Base-by-base conservation (phyloP, 1,140 invertebrate species). In the Euura lappo region DNA sequence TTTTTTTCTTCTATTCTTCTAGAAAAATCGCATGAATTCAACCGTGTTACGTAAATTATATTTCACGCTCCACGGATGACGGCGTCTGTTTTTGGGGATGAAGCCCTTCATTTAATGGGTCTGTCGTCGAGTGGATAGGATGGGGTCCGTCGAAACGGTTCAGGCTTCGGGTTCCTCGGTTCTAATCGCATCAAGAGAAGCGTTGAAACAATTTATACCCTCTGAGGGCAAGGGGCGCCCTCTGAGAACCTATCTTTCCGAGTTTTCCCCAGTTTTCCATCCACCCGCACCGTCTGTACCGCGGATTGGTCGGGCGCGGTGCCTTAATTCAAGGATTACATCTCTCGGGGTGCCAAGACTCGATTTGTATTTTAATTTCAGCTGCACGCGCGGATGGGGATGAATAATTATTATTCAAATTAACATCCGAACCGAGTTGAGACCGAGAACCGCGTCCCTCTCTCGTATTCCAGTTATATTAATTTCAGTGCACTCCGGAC, bases 121-220 rank as follows among this genome's bases (percentile, higher is more conserved):
- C 51, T 51, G 10, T 13, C 11, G 64, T 51, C 8, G 8, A 2
- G 28, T 8, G 66, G 44, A 68, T 64, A 64, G 69, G 70, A 65
- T 70, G 45, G 4, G 13, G 75, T 65, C 71, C 73, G 65, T n/a
- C 71, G 28, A 28, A 28, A 28, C 28, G 28, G 28, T 28, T 28
- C 28, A 28, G 28, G 28, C 28, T 28, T 28, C 28, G 28, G 28
- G 28, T 6, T 75, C 43, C 72, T 77, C 74, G 76, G 28, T 28
- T 77, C 74, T 72, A 79, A 79, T 79, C 78, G 78, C 71, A 76
- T 77, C 72, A 70, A 28, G 70, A 51, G 6, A 44, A 71, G 73
- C 74, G 76, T 79, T 79, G 76, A 79, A 79, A 79, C 78, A 79
- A 79, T 79, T 79, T 79, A 78, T 76, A 68, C 42, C 66, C 66